A percentile compares a stretch with the other conserved stretches of the same genome.
Conservation (phyloP, 1,140 invertebrate genomes). For the Drosophila pandora region DNA sequence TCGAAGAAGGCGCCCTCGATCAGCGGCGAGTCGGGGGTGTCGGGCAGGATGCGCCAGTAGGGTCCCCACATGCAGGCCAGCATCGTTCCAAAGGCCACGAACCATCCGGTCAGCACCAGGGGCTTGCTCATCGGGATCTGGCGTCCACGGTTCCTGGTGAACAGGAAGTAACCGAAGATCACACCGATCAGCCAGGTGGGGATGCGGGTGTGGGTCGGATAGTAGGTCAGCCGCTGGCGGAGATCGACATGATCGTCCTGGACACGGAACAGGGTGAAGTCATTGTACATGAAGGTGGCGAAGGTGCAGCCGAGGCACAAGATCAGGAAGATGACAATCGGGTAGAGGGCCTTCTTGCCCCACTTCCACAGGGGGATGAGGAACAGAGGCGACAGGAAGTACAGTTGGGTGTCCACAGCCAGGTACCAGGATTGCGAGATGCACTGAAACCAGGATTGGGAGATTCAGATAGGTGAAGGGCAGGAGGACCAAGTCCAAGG, state of each 20-base stretch:
- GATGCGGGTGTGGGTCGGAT: conserved; percentile 84
- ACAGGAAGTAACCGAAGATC: conserved; percentile 85
- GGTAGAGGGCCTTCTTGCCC: conserved; percentile 86
- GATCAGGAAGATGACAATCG: conserved; percentile 85
- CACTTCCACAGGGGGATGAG: conserved; percentile 89
- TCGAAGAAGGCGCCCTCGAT: conserved; percentile 88
- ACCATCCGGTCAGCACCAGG: conserved; percentile 71
- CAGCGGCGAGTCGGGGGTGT: conserved; percentile 86
- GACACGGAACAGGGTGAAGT: conserved; percentile 82
- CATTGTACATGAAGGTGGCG: conserved; percentile 87
- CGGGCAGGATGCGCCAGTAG: conserved; percentile 86
- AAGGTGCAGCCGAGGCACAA: conserved; percentile 87
- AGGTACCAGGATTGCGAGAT: conserved; percentile 96
- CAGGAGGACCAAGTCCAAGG: not conserved
- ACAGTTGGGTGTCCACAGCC: conserved; percentile 93
- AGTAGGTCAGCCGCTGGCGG: conserved; percentile 76
- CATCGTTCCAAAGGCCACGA: conserved; percentile 84
- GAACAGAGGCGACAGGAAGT: conserved; percentile 90
- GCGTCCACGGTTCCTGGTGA: conserved; percentile 73
- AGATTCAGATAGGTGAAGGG: not conserved
- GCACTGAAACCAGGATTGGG: conserved; percentile 86
- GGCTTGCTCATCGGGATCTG: conserved; percentile 69
- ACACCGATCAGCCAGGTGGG: conserved; percentile 86
- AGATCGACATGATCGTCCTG: conserved; percentile 81
- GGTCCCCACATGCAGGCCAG: conserved; percentile 84